Base-by-base conservation (phyloP, 2,888 invertebrate genomes). In the Coecobrya sp. region DNA sequence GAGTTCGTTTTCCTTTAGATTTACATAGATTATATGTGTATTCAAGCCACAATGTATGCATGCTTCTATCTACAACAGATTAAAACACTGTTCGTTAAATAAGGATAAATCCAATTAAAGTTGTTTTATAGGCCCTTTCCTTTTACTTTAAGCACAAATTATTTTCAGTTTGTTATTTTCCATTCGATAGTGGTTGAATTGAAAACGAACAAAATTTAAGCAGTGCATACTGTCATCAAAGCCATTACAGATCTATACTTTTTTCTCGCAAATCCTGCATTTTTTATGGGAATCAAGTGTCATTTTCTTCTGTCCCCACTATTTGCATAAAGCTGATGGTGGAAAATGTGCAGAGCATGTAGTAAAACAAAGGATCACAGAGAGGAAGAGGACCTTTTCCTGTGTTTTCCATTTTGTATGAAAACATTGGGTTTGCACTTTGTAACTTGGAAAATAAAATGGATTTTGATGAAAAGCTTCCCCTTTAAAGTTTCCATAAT, bases 1-100 rank as follows among this genome's bases (percentile, higher is more conserved):
- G 73, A 76, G 49, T 19, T 30, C 30, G 65, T 22, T 45, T 42
- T 73, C n/a, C 11, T n/a, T 45, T 76, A 45, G 68, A 76, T 76
- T 76, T 76, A 19, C 73, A 76, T 76, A 45, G 30, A 49, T 76
- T 76, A 76, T 22, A 22, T 49, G 19, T 76, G n/a, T 68, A 30
- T 16, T 0, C 25, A 10, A n/a, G n/a, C n/a, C 10, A 10, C 25
- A 68, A 10, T 30, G 16, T 27, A 19, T 55, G 25, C 27, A 30
- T 65, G 65, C 65, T 1, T 68, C n/a, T n/a, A n/a, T n/a, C n/a
- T n/a, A n/a, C 16, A 10, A 49, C 13, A 13, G 11, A 49, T 49
- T 49, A 10, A 10, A 49, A 13, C 49, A 13, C 49, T 49, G 11
- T 10, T 13, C 49, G 49, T 49, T 49, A 49, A 49, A 49, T 49